Evolutionary conservation across 2,113 vertebrate species (phyloP).

Genomic region (Ptyas mucosa): DNA sequence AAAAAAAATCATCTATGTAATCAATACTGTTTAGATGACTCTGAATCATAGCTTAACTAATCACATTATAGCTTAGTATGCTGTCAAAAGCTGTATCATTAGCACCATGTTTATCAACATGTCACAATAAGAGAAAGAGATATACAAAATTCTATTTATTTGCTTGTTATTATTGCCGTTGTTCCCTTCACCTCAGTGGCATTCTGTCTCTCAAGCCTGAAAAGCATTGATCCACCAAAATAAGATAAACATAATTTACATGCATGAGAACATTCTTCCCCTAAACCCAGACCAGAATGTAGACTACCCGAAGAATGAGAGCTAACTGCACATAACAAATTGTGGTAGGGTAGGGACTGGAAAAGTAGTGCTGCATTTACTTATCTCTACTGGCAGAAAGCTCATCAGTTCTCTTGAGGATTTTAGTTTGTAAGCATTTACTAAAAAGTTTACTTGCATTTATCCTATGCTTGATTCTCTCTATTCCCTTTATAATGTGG

Average conservation of each 20-base stretch:
- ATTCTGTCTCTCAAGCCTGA: neutral
- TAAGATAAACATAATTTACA: neutral
- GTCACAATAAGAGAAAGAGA: neutral
- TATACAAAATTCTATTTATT: neutral
- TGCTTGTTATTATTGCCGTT: neutral
- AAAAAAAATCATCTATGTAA: neutral
- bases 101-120: neutral
- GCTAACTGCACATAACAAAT: neutral
- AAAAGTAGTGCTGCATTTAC: neutral
- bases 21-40: neutral
- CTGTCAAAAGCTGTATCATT: neutral
- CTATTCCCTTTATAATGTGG: neutral
- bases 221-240: neutral
- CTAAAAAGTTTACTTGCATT: neutral
- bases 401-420: neutral
- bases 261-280: neutral
- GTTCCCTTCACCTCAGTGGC: neutral
- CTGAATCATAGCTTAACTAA: neutral
- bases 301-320: neutral
- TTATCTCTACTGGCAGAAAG: neutral
- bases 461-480: neutral
- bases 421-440: neutral
- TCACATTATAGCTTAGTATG: neutral
- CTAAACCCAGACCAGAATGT: neutral
- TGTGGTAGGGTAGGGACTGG: neutral